Conservation (phyloP, 2,113 vertebrate genomes). For the Beaufortia kweichowensis region DNA sequence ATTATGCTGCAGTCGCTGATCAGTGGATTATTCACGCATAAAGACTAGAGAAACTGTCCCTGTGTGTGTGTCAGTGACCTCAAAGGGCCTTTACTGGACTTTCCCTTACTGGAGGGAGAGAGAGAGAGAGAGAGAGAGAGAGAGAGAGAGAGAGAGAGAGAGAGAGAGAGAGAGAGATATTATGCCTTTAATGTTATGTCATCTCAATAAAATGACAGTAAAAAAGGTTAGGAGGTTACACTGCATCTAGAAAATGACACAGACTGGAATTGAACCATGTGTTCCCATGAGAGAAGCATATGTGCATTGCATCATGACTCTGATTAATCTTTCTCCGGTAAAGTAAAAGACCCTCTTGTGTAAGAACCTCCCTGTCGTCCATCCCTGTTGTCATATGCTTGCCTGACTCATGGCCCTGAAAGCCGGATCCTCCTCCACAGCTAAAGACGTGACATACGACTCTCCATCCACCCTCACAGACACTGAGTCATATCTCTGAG, state of each 20-base stretch:
- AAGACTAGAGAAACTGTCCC: constrained; percentile 39
- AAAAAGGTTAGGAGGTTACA: too few species aligned
- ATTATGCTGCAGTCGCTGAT: constrained; percentile 53
- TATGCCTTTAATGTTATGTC: too few species aligned
- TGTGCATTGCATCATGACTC: background rate
- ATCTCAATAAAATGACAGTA: too few species aligned
- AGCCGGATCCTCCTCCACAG: constrained; percentile 14
- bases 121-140: background rate
- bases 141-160: background rate
- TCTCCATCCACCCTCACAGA: constrained; percentile 24
- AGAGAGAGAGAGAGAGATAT: background rate
- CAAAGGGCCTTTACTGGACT: constrained; percentile 51
- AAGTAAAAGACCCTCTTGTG: background rate
- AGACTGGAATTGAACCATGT: background rate
- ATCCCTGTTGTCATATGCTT: constrained; percentile 3
- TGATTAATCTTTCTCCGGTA: background rate
- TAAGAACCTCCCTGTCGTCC: background rate
- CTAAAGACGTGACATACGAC: constrained; percentile 37
- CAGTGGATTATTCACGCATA: constrained; percentile 49
- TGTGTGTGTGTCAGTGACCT: constrained; percentile 56
- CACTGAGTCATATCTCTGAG: constrained; percentile 34
- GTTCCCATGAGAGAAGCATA: background rate
- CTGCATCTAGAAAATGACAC: too few species aligned
- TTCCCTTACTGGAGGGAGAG: constrained; percentile 44
- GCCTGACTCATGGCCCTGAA: constrained; percentile 8